phyloP scores from a whole-genome alignment of 2,888 invertebrate genomes.

The Papilio demoleus region DNA sequence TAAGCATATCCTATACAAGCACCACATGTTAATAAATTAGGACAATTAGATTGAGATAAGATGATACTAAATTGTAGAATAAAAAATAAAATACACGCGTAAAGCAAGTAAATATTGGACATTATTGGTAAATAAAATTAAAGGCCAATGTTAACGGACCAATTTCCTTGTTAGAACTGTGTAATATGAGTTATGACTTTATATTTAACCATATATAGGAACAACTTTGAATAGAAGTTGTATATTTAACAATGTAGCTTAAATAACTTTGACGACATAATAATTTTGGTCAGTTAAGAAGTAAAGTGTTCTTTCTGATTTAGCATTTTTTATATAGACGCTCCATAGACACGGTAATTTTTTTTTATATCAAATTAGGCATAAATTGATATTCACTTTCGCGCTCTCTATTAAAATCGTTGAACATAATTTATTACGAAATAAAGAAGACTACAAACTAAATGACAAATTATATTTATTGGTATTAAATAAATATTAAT shows the following conservation, averaged over 20 bases:
- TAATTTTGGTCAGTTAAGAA: no score
- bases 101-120: not conserved
- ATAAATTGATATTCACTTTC: no score
- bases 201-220: no score
- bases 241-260: no score
- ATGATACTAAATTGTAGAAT: constrained; percentile 16
- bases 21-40: constrained; percentile 56
- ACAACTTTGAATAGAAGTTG: no score
- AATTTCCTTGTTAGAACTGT: not conserved
- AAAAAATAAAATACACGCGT: constrained; percentile 1
- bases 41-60: constrained; percentile 45
- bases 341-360: no score
- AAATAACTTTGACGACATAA: no score
- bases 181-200: not conserved
- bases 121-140: not conserved
- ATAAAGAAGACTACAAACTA: not conserved
- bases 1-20: constrained; percentile 57
- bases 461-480: not conserved
- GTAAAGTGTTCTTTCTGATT: no score
- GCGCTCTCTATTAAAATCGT: no score
- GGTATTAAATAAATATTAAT: not conserved
- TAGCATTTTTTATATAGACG: no score
- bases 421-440: no score
- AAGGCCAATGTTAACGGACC: not conserved
- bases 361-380: no score